phyloP scores from a whole-genome alignment of 1,140 invertebrate genomes.

The Subanguina moxae region DNA sequence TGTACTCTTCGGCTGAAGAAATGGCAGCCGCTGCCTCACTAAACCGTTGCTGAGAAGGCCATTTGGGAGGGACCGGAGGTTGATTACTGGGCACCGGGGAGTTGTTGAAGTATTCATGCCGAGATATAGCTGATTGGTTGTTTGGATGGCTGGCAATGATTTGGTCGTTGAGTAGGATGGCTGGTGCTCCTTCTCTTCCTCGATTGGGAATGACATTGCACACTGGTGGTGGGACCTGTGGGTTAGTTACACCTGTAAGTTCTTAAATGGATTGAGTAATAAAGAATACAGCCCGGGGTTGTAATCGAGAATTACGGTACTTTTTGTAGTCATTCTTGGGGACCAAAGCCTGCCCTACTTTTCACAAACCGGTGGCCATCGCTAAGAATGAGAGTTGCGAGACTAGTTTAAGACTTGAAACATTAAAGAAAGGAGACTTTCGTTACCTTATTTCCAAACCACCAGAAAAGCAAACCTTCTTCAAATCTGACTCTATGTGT shows the following conservation, averaged over 20 bases:
- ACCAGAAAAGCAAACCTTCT: background rate
- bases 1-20: background rate
- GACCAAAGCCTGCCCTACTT: too few relatives aligned
- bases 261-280: too few relatives aligned
- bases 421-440: too few relatives aligned
- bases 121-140: background rate
- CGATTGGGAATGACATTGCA: conserved; percentile 12
- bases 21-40: background rate
- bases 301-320: too few relatives aligned
- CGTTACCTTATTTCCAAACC: too few relatives aligned
- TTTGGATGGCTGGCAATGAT: background rate
- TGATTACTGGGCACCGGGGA: background rate
- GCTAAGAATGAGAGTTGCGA: too few relatives aligned
- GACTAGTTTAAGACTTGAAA: too few relatives aligned
- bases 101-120: conserved; percentile 3
- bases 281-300: too few relatives aligned
- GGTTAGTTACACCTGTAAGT: too few relatives aligned
- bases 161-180: background rate
- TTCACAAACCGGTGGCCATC: too few relatives aligned
- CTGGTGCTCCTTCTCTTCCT: background rate
- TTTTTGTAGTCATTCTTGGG: too few relatives aligned
- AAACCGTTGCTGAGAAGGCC: background rate
- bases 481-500: background rate
- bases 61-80: background rate
- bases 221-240: background rate